Evolutionary conservation across 2,113 vertebrate species (phyloP).

Genomic region (Indicator maculatus): DNA sequence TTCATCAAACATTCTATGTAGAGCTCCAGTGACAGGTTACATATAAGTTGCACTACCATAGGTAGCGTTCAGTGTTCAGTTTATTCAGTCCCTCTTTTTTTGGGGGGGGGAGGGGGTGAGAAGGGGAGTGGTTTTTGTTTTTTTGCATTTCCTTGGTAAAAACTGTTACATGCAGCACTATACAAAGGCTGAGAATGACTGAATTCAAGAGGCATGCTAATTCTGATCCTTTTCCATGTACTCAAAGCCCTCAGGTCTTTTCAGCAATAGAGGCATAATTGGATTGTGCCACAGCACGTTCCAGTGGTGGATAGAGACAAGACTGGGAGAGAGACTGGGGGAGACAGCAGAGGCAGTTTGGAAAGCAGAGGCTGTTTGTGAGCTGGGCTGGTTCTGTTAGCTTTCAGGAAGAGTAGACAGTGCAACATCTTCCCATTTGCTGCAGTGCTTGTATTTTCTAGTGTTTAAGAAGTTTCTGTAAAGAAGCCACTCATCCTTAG

Average conservation of each 20-base stretch:
- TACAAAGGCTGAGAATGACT: not conserved
- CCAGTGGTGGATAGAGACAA: not conserved
- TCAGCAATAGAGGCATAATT: not conserved
- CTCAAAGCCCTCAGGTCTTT: not conserved
- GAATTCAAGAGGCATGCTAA: not conserved
- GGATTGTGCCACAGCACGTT: not conserved
- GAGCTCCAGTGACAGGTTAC: not conserved
- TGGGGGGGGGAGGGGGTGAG: not conserved
- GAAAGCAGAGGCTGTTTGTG: not conserved
- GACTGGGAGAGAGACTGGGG: not conserved
- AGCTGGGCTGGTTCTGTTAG: not conserved
- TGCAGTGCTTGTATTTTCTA: not conserved
- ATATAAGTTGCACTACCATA: not conserved
- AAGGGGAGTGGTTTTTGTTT: no score
- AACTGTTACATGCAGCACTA: not conserved
- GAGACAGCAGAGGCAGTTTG: not conserved
- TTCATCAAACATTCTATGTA: not conserved
- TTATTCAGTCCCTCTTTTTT: not conserved
- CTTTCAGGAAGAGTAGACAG: not conserved
- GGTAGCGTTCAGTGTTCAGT: fast-evolving
- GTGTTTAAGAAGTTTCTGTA: not conserved
- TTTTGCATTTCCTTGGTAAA: not conserved
- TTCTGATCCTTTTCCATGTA: not conserved
- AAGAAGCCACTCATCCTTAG: not conserved
- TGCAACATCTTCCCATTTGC: not conserved